Evolutionary conservation across 2,113 vertebrate genomes (phyloP).

Genomic region (Ameiurus melas): DNA sequence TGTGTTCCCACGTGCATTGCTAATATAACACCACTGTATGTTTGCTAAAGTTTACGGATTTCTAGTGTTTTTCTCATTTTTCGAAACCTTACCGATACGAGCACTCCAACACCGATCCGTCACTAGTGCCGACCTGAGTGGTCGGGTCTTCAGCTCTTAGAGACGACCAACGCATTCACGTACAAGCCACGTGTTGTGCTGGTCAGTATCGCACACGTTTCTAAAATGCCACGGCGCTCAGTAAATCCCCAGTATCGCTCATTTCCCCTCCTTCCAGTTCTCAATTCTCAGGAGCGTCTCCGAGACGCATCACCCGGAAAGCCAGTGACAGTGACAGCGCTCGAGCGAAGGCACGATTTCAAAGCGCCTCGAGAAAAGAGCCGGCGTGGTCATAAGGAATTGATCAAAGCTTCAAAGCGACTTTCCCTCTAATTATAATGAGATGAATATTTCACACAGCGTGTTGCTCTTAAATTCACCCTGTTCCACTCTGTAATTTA

Average conservation of each 20-base stretch:
- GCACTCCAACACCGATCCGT: neutral
- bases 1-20: neutral
- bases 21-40: neutral
- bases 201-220: neutral
- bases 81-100: neutral
- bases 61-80: neutral
- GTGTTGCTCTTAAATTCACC: conserved; percentile 38
- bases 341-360: conserved; percentile 22
- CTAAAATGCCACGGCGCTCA: neutral
- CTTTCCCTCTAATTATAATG: conserved; percentile 38
- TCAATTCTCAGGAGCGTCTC: neutral
- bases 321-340: neutral
- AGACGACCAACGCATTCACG: neutral
- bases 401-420: conserved; percentile 54
- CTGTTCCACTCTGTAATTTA: conserved; percentile 36
- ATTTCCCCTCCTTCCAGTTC: neutral
- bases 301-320: neutral
- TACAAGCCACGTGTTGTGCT: neutral
- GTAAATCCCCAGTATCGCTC: too few species aligned
- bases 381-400: conserved; percentile 44
- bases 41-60: neutral
- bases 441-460: conserved; percentile 43
- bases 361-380: conserved; percentile 30
- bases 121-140: neutral
- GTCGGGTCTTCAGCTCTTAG: neutral